Evolutionary conservation across 2,888 invertebrate genomes (phyloP).

Genomic region (Gryllus longicercus): DNA sequence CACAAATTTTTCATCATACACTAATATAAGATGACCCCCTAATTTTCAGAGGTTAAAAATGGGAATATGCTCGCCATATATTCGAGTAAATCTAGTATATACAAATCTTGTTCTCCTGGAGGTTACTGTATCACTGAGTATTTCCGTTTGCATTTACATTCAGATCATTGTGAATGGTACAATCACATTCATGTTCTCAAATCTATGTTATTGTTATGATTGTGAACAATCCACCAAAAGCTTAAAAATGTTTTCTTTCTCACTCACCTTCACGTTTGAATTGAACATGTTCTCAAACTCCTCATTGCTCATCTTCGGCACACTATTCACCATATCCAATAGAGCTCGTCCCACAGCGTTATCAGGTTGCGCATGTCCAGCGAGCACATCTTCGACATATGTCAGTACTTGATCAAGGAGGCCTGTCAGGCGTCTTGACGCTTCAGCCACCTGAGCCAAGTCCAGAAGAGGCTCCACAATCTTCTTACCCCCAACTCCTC

Average conservation of each 20-base stretch:
- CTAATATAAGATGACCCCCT: too few relatives aligned
- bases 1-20: too few relatives aligned
- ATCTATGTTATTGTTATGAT: too few relatives aligned
- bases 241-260: background rate
- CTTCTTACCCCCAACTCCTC: constrained; percentile 50
- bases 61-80: too few relatives aligned
- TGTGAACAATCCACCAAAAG: too few relatives aligned
- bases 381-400: constrained; percentile 91
- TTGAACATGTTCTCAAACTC: constrained; percentile 94
- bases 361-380: constrained; percentile 70
- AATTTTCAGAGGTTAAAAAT: too few relatives aligned
- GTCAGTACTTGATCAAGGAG: constrained; percentile 67
- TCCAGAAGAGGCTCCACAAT: constrained; percentile 67
- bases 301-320: constrained; percentile 85
- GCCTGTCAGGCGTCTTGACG: constrained; percentile 71
- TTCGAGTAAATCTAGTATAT: too few relatives aligned
- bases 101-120: too few relatives aligned
- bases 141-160: too few relatives aligned
- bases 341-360: constrained; percentile 87
- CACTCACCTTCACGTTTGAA: constrained; percentile 77
- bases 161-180: too few relatives aligned
- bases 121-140: too few relatives aligned
- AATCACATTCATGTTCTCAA: too few relatives aligned
- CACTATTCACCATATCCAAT: constrained; percentile 84
- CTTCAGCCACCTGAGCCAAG: constrained; percentile 80